phyloP scores from a whole-genome alignment of 2,113 vertebrate genomes.

The Tenrec ecaudatus region DNA sequence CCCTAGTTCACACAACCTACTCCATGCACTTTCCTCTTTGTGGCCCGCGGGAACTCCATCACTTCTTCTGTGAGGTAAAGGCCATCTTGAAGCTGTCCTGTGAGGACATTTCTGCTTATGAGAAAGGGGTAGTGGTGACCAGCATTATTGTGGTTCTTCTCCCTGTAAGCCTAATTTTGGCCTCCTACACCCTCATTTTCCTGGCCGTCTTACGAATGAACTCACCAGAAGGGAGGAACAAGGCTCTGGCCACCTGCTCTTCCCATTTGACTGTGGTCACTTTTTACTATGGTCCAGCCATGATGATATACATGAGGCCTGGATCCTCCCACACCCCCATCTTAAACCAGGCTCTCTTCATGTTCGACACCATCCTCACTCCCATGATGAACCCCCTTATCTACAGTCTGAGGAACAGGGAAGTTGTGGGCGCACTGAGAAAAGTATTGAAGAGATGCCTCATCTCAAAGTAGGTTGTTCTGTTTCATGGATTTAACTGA shows the following conservation, averaged over 20 bases:
- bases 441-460: neutral
- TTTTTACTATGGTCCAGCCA: constrained; percentile 52
- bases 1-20: constrained; percentile 18
- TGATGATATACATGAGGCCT: constrained; percentile 41
- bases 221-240: neutral
- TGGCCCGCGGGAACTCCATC: constrained; percentile 1
- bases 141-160: neutral
- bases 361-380: constrained; percentile 46
- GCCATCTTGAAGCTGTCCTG: constrained; percentile 54
- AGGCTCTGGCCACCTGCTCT: constrained; percentile 37
- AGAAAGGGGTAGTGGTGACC: constrained; percentile 4
- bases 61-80: constrained; percentile 49
- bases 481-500: neutral
- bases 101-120: constrained; percentile 26
- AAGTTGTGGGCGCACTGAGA: constrained; percentile 74
- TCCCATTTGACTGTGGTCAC: constrained; percentile 1
- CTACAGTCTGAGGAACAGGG: neutral
- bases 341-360: constrained; percentile 40
- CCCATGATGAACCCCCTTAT: constrained; percentile 32
- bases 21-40: constrained; percentile 31
- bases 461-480: neutral
- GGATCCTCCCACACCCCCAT: neutral
- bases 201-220: neutral
- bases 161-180: neutral
- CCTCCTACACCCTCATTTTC: constrained; percentile 18